Evolutionary conservation across 2,113 vertebrate species (phyloP), one percentile per base, ranked within the genome.

Genomic region (Clarias magur): DNA sequence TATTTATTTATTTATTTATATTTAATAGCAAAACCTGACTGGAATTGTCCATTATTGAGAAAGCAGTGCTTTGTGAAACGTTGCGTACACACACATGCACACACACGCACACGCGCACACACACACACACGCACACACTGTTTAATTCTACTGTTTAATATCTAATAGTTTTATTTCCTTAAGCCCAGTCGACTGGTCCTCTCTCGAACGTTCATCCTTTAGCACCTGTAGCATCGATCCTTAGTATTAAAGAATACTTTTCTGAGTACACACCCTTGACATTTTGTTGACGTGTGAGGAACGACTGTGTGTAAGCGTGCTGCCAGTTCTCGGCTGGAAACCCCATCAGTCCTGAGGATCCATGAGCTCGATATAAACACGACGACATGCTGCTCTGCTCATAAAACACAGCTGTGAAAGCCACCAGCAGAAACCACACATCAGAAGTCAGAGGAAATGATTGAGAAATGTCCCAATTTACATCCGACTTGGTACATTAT

Each of bases 241-340:
- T 21, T 23, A 3, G 21, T 19, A 42, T 42, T 21, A 48, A 42
- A 42, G 21, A 48, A 42, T 12, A 13, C 72, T 2, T 23, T 53
- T 13, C 21, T n/a, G 70, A 86, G 60, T 27, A 30, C 79, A 30
- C 27, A 17, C 63, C 42, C 60, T 53, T 17, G 11, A 68, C 72
- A 48, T 79, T 86, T 86, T 88, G 85, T 88, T 88, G 86, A 67
- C 80, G 76, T 84, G 30, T 76, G 56, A 79, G 42, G 63, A 80
- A 60, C 21, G 56, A 57, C n/a, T 82, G 11, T 27, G 54, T n/a
- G 83, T 79, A 80, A 82, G 83, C 21, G 25, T 57, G 87, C 86
- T 88, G 86, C 62, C 76, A 81, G 48, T 59, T 87, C 27, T 70
- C 72, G 27, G 54, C 68, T 59, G 83, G 60, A 75, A 65, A 53